Conservation (phyloP, 2,113 vertebrate genomes). For the Oncorhynchus mykiss region DNA sequence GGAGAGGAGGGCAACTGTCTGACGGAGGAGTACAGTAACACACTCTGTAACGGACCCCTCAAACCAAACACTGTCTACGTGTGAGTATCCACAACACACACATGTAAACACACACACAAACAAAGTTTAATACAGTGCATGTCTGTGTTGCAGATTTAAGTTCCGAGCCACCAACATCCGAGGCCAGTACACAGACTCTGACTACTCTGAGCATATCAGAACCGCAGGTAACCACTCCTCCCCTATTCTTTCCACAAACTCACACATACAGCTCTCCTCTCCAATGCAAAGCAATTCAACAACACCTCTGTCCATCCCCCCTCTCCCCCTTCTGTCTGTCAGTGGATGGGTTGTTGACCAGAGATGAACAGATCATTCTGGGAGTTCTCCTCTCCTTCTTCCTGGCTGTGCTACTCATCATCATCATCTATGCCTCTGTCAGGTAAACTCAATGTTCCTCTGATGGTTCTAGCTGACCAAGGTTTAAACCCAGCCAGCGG, state of each 20-base stretch:
- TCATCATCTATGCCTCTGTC: constrained; percentile 88
- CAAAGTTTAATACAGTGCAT: background rate
- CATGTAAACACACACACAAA: background rate
- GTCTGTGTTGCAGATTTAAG: constrained; percentile 82
- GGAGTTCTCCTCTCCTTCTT: constrained; percentile 90
- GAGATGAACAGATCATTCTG: constrained; percentile 90
- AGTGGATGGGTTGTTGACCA: constrained; percentile 83
- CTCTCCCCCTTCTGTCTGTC: constrained; percentile 30
- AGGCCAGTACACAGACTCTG: constrained; percentile 93
- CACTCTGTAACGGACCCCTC: constrained; percentile 92
- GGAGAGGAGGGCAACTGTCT: constrained; percentile 81
- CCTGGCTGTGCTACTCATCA: constrained; percentile 84
- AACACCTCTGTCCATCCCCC: background rate
- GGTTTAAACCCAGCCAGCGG: background rate
- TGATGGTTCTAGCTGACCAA: background rate
- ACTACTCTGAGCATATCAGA: constrained; percentile 88
- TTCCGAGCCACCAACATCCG: constrained; percentile 91
- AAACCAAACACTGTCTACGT: constrained; percentile 89
- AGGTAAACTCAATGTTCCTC: constrained; percentile 74
- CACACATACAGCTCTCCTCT: too few relatives aligned
- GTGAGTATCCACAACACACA: constrained; percentile 73
- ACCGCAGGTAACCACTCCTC: constrained; percentile 80
- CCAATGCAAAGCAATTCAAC: too few relatives aligned
- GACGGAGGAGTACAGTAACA: constrained; percentile 74
- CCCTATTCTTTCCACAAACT: background rate